phyloP scores from a whole-genome alignment of 2,888 invertebrate genomes.

The Synergus umbraculus region DNA sequence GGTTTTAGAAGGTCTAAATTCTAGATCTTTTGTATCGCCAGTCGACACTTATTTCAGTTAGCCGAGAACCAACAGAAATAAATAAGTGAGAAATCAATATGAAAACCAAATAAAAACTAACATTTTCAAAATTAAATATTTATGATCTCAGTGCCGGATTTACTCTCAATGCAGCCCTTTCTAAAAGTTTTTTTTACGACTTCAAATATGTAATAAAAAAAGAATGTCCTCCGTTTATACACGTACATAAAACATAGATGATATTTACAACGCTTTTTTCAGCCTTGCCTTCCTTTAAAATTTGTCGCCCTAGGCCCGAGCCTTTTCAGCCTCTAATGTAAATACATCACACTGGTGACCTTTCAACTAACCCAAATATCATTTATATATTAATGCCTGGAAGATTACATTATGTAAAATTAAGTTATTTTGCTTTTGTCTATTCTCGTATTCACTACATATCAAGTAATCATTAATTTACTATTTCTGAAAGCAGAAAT shows the following conservation, averaged over 20 bases:
- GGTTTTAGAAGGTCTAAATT: conserved; percentile 37
- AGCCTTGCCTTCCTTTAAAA: no score
- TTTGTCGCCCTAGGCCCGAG: no score
- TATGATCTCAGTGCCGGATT: no score
- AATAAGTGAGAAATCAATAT: neutral
- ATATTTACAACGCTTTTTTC: no score
- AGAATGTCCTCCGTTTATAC: no score
- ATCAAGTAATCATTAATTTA: neutral
- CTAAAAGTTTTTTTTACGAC: no score
- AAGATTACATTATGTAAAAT: neutral
- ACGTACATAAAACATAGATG: no score
- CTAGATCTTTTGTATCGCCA: conserved; percentile 27
- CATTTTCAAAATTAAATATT: neutral
- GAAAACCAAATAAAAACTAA: neutral
- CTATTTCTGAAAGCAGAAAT: neutral
- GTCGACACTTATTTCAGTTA: conserved; percentile 4
- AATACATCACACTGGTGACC: no score
- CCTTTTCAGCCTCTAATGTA: no score
- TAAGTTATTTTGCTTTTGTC: neutral
- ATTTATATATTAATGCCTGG: neutral
- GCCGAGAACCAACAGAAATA: neutral
- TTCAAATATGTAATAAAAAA: no score
- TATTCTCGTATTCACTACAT: neutral
- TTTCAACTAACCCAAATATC: neutral
- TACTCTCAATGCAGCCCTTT: no score